Base-by-base conservation (phyloP, 2,888 invertebrate species). In the Willowsia nigromaculata region DNA sequence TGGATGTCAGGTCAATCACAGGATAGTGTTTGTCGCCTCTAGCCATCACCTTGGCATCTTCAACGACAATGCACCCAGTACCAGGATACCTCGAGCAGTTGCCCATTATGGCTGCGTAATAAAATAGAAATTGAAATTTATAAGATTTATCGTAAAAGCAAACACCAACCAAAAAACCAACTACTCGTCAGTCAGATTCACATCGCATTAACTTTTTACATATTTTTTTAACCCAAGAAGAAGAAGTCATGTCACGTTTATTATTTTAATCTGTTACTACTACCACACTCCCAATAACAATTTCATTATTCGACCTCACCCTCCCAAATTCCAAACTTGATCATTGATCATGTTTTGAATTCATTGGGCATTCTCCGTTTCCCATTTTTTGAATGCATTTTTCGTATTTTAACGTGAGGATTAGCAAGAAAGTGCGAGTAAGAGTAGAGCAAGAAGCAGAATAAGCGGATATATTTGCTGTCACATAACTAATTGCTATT, bases 61-160 rank as follows among this genome's bases (percentile, higher is more conserved):
- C 97, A 94, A 97, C 97, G 94, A 97, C 95, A 94, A 97, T 97
- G 95, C 97, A 97, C 95, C 97, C 97, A 94, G 97, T 96, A 94
- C 96, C 96, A 95, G 93, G 92, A 85, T 93, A 92, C 74, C 92
- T 88, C 90, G 92, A 91, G 90, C 92, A 92, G 89, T 92, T 92
- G 53, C 92, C 92, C 93, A 93, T 92, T 85, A 92, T 91, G 62
- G 93, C 93, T 93, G 56, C n/a, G 74, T 50, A 65, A 56, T 56
- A 22, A 74, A 33, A 33, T 13, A 18, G 47, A 50, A 27, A 43
- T n/a, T n/a, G 6, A 3, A 50, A 30, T 1, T 6, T 78, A 2
- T 25, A 71, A 71, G 1, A 4, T 47, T 25, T 33, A n/a, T 43
- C 22, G 25, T 56, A 1, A n/a, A 18, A 37, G 18, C n/a, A 33